Conservation (phyloP, 2,888 invertebrate species). For the Miltochrista miniata region DNA sequence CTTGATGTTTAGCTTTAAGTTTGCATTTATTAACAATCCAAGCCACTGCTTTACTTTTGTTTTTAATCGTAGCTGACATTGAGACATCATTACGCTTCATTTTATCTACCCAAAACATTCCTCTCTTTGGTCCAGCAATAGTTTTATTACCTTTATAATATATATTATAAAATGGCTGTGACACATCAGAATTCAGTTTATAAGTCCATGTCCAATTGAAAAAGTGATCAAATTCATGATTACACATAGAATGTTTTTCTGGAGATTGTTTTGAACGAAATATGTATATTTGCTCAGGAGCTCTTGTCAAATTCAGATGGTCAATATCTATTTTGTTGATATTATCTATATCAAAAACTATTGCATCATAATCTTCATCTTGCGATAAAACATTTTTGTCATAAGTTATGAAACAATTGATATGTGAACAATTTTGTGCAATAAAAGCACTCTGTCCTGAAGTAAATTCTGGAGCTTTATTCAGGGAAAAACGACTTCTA, state of each 20-base stretch:
- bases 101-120: constrained; percentile 51
- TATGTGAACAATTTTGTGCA: constrained; percentile 60
- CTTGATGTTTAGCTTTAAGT: constrained; percentile 50
- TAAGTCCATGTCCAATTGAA: constrained; percentile 79
- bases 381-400: constrained; percentile 46
- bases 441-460: constrained; percentile 59
- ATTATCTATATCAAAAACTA: constrained; percentile 59
- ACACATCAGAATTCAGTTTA: constrained; percentile 64
- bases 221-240: constrained; percentile 58
- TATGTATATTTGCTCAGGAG: constrained; percentile 60
- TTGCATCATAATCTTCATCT: constrained; percentile 62
- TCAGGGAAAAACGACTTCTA: constrained; percentile 24
- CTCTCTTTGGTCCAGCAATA: constrained; percentile 54
- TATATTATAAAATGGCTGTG: constrained; percentile 62
- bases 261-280: constrained; percentile 64
- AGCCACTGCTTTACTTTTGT: constrained; percentile 61
- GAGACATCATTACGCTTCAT: constrained; percentile 46
- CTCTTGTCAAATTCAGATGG: constrained; percentile 47
- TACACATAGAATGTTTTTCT: constrained; percentile 57
- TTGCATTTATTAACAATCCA: constrained; percentile 63
- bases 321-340: constrained; percentile 42
- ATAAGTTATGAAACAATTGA: constrained; percentile 70
- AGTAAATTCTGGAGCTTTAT: constrained; percentile 33
- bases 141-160: constrained; percentile 43
- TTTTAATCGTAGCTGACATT: constrained; percentile 28